phyloP scores from a whole-genome alignment of 2,797 vertebrate species.

The Danio aesculapii region DNA sequence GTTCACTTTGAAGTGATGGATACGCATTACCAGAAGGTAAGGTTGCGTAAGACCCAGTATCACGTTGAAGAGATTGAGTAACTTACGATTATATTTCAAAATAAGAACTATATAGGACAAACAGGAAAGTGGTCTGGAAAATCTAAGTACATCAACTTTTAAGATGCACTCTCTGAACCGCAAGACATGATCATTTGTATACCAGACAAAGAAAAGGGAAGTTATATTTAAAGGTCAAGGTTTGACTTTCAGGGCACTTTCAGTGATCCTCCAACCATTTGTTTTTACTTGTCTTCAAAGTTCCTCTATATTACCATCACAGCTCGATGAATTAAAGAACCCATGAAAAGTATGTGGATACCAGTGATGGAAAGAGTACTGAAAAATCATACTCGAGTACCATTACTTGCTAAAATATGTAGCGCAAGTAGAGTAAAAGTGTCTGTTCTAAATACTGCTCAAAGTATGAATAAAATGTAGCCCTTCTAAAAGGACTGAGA shows the following conservation, averaged over 20 bases:
- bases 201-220: neutral
- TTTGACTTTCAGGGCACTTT: neutral
- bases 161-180: neutral
- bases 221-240: neutral
- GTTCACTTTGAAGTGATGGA: slow-evolving; percentile 6
- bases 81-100: neutral
- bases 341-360: too few species aligned
- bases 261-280: too few species aligned
- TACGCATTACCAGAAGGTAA: slow-evolving; percentile 1
- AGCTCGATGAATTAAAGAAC: too few species aligned
- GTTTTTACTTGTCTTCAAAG: too few species aligned
- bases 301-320: too few species aligned
- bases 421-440: too few species aligned
- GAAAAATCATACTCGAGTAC: too few species aligned
- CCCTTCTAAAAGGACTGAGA: too few species aligned
- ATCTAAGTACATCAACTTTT: neutral
- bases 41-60: neutral
- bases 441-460: too few species aligned
- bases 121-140: neutral
- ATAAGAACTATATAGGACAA: neutral
- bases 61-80: neutral
- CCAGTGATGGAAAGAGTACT: too few species aligned
- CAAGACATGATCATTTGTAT: neutral
- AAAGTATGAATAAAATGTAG: too few species aligned
- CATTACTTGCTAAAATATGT: too few species aligned